Conservation (phyloP, 2,888 invertebrate species). For the Lysandra bellargus region DNA sequence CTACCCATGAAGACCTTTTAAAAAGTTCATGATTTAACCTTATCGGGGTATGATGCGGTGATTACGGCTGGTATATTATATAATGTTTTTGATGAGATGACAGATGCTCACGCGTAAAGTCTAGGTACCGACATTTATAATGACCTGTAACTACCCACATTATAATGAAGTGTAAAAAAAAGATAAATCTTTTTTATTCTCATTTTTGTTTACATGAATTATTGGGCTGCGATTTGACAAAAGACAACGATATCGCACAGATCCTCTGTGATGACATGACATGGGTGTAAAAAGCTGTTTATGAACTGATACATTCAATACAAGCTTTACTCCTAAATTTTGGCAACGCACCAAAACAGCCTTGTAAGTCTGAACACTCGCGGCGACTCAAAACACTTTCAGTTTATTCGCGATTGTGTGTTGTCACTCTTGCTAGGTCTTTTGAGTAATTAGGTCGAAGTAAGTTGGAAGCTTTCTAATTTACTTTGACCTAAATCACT, state of each 20-base stretch:
- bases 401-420: neutral
- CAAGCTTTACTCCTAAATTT: neutral
- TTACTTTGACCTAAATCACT: constrained; percentile 18
- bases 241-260: too few relatives aligned
- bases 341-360: neutral
- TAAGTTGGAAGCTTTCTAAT: constrained; percentile 13
- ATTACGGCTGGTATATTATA: neutral
- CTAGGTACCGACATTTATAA: neutral
- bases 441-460: neutral
- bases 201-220: too few relatives aligned
- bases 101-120: neutral
- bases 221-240: too few relatives aligned
- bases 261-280: too few relatives aligned
- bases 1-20: neutral
- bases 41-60: neutral
- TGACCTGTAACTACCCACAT: neutral
- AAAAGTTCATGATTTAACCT: constrained; percentile 13
- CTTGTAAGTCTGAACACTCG: neutral
- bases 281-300: too few relatives aligned
- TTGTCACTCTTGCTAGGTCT: neutral
- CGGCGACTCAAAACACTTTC: neutral
- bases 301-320: too few relatives aligned
- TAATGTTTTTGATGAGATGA: neutral
- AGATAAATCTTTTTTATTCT: too few relatives aligned
- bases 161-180: too few relatives aligned